Base-by-base conservation (phyloP, 2,113 vertebrate species). In the Mirounga angustirostris region DNA sequence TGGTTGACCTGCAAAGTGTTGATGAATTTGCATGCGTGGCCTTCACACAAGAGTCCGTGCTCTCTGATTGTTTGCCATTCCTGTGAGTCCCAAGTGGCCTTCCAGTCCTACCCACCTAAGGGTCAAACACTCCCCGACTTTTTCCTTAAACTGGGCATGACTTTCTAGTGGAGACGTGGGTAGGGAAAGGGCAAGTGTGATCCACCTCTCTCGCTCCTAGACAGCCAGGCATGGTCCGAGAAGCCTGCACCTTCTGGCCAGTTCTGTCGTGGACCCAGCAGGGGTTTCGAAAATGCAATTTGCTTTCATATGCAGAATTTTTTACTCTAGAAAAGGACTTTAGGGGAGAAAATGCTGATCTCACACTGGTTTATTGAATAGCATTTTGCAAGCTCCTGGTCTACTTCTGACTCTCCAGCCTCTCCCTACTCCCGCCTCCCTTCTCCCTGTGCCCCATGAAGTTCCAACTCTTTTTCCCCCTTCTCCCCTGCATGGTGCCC, bases 241-340 rank as follows among this genome's bases (percentile, higher is more conserved):
- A 40, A 22, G 36, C 36, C n/a, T 73, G 69, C 69, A 73, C 69
- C 36, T 19, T 73, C 69, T 5, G 10, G 69, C 21, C 21, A 12
- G 69, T 40, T 24, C 19, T 22, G 21, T 40, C 5, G 21, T 54
- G 63, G 24, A 43, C 16, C 26, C 71, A 63, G 36, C 13, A 1
- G 54, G 54, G 19, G 96, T 94, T 95, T 95, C 54, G 65, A 73
- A 92, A 52, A 96, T 61, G 76, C 93, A 96, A 46, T 86, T 79
- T 93, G 95, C 96, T 98, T 94, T 95, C 93, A 14, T 94, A 86
- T 30, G 50, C 97, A 94, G 84, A 89, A 92, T 95, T 94, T 96
- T 94, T 96, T 81, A 79, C 76, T 97, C 89, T 97, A 92, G 95
- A 98, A 97, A 95, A 85, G 89, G 90, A 90, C 50, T 92, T 98